These are phyloP conservation scores for Porites australiensis DNA, from an alignment of 64 coral and sea anemone genomes.

Conservation along the genomic window DNA sequence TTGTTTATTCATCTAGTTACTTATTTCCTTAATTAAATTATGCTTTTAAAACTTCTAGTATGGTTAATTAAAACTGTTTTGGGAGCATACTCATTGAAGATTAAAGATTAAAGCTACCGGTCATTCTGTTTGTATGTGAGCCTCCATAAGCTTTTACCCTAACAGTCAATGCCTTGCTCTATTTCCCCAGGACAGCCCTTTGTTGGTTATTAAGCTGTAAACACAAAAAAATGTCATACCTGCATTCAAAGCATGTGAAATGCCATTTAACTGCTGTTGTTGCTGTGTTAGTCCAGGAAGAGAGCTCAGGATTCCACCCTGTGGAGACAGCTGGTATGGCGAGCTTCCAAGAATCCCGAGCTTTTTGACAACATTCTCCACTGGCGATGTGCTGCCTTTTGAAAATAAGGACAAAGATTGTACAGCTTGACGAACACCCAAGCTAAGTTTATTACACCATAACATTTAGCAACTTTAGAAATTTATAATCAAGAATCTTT, in stretches of 20 bases:
- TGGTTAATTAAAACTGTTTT: too few relatives aligned
- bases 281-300: conserved; percentile 78
- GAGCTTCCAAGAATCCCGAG: conserved; percentile 85
- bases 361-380: conserved; percentile 78
- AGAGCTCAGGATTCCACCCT: conserved; percentile 80
- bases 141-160: too few relatives aligned
- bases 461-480: not conserved
- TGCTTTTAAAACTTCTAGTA: too few relatives aligned
- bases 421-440: not conserved
- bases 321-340: conserved; percentile 71
- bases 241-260: conserved; percentile 80
- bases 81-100: too few relatives aligned
- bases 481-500: not conserved
- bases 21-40: too few relatives aligned
- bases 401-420: not conserved
- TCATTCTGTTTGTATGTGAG: too few relatives aligned
- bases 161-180: too few relatives aligned
- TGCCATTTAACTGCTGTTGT: conserved; percentile 70
- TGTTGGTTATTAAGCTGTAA: too few relatives aligned
- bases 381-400: conserved; percentile 66
- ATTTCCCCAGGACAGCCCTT: too few relatives aligned
- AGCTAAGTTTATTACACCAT: not conserved
- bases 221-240: not conserved
- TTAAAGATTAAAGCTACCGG: too few relatives aligned
- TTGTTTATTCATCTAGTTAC: too few relatives aligned